Percentiles rank a stretch among this genome's conserved stretches.
Conservation (phyloP, 2,888 invertebrate genomes). For the Lottia gigantea region DNA sequence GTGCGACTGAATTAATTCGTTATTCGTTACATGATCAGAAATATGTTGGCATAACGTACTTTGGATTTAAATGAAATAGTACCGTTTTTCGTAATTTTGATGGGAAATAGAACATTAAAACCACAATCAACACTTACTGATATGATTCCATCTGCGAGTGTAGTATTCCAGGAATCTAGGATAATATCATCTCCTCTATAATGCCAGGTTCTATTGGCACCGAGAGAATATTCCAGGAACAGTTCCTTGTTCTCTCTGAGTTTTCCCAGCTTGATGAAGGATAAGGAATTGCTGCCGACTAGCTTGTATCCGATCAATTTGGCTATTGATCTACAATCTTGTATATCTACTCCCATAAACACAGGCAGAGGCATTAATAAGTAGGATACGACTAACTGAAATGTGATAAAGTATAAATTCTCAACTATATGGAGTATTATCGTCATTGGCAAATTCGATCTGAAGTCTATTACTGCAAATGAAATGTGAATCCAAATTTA, state of each 20-base stretch:
- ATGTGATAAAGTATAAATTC: not conserved
- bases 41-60: no score
- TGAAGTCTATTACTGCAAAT: no score
- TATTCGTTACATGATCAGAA: no score
- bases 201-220: not conserved
- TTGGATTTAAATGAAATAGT: no score
- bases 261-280: not conserved
- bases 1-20: no score
- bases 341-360: constrained; percentile 6
- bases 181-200: constrained; percentile 1
- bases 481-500: no score
- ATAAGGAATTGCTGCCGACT: constrained; percentile 12
- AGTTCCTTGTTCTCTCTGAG: not conserved
- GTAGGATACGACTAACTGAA: not conserved
- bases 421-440: no score
- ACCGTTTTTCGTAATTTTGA: no score
- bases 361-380: constrained; percentile 6
- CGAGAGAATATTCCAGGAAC: not conserved
- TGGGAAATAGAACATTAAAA: no score
- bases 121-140: not conserved
- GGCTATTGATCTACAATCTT: constrained; percentile 13
- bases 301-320: constrained; percentile 5
- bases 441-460: no score
- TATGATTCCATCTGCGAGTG: not conserved
- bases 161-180: not conserved